Conservation (phyloP, 2,888 invertebrate species). For the Chironomus riparius region DNA sequence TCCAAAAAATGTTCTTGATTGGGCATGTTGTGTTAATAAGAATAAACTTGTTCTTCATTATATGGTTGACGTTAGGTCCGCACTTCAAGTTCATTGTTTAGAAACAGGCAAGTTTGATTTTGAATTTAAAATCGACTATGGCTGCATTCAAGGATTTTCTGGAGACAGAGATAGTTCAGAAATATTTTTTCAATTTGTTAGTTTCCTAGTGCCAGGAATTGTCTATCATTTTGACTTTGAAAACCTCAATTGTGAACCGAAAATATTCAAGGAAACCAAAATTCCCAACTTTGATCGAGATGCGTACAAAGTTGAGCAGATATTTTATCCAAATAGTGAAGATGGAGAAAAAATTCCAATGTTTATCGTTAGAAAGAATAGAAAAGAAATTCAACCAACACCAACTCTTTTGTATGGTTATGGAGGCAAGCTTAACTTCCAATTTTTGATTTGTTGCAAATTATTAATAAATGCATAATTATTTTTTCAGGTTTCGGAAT, state of each 20-base stretch:
- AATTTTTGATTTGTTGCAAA: too few relatives aligned
- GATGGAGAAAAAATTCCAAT: conserved; percentile 88
- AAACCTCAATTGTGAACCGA: conserved; percentile 51
- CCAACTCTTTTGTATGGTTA: conserved; percentile 91
- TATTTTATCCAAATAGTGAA: conserved; percentile 74
- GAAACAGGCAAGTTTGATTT: conserved; percentile 60
- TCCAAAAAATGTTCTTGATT: conserved; percentile 77
- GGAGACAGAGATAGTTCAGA: conserved; percentile 78
- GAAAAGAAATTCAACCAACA: conserved; percentile 46
- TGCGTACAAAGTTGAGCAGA: conserved; percentile 74
- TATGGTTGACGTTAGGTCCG: conserved; percentile 89
- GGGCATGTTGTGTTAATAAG: conserved; percentile 75
- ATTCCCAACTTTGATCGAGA: conserved; percentile 72
- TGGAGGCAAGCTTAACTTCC: conserved; percentile 48
- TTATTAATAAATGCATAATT: too few relatives aligned
- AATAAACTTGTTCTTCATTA: conserved; percentile 82
- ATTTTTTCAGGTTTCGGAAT: conserved; percentile 65
- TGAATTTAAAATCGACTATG: conserved; percentile 74
- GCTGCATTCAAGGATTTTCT: conserved; percentile 63
- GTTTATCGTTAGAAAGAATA: conserved; percentile 78
- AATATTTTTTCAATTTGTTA: conserved; percentile 89
- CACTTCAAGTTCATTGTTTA: conserved; percentile 70
- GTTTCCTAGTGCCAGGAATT: conserved; percentile 81
- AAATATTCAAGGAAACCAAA: conserved; percentile 71
- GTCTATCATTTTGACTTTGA: conserved; percentile 82